phyloP scores from a whole-genome alignment of 2,888 invertebrate species.

The Protodeltote pygarga region DNA sequence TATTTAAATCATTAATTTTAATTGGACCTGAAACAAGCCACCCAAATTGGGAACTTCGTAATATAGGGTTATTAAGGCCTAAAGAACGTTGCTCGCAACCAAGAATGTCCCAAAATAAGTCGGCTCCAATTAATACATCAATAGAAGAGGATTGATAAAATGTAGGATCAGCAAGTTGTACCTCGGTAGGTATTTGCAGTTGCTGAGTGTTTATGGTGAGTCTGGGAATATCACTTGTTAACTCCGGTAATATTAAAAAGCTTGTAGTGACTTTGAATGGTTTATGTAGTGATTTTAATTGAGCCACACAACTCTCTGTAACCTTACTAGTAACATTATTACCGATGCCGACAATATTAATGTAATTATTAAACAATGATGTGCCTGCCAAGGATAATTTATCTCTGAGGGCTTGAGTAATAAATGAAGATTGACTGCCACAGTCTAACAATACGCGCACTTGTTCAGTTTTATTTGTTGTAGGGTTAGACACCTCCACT shows the following conservation, averaged over 20 bases:
- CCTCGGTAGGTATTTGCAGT: too few relatives aligned
- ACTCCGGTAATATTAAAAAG: slow-evolving; percentile 8
- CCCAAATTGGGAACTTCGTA: not conserved
- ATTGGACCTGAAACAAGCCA: not conserved
- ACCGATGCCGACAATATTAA: not conserved
- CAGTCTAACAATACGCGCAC: not conserved
- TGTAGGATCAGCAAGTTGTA: too few relatives aligned
- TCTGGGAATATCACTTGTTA: slow-evolving; percentile 4
- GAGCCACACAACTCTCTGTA: not conserved
- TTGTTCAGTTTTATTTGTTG: not conserved
- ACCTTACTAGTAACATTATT: not conserved
- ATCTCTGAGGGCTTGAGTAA: not conserved
- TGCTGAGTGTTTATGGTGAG: not conserved
- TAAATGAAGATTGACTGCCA: too few relatives aligned
- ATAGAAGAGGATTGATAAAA: too few relatives aligned
- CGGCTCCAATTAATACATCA: too few relatives aligned
- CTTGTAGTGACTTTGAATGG: not conserved
- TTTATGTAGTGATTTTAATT: not conserved
- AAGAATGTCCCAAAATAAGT: too few relatives aligned
- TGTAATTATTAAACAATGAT: not conserved
- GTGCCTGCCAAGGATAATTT: not conserved
- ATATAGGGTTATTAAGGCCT: not conserved
- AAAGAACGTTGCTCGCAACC: too few relatives aligned
- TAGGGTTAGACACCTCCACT: not conserved
- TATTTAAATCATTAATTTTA: not conserved